Conservation (phyloP, 1,140 invertebrate genomes). For the Tetramorium alpestre region DNA sequence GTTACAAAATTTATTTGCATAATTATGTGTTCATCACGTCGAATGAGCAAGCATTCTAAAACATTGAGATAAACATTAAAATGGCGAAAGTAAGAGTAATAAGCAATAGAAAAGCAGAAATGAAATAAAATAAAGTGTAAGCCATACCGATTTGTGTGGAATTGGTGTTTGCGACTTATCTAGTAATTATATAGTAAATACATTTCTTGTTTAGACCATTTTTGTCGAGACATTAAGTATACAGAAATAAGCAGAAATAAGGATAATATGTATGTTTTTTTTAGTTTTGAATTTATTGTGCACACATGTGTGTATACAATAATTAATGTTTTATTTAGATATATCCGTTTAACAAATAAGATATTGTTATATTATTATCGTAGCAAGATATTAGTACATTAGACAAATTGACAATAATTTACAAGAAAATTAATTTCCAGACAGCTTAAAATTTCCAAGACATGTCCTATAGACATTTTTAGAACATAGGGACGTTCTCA, state of each 20-base stretch:
- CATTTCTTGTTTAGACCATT: too few relatives aligned
- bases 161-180: too few relatives aligned
- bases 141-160: too few relatives aligned
- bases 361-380: not conserved
- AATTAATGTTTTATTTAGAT: not conserved
- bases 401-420: not conserved
- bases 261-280: not conserved
- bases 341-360: not conserved
- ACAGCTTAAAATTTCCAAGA: too few relatives aligned
- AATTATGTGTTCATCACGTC: not conserved
- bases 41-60: not conserved
- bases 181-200: too few relatives aligned
- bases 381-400: not conserved
- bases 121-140: not conserved
- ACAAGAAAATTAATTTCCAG: not conserved
- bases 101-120: not conserved
- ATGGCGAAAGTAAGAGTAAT: not conserved
- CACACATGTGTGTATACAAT: not conserved
- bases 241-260: not conserved
- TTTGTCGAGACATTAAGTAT: not conserved
- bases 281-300: not conserved
- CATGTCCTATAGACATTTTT: too few relatives aligned
- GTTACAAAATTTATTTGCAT: not conserved
- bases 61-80: not conserved
- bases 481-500: too few relatives aligned